These are phyloP conservation scores for Brachionus rotundiformis DNA, from an alignment of 1,140 invertebrate species.

Conservation along the genomic window DNA sequence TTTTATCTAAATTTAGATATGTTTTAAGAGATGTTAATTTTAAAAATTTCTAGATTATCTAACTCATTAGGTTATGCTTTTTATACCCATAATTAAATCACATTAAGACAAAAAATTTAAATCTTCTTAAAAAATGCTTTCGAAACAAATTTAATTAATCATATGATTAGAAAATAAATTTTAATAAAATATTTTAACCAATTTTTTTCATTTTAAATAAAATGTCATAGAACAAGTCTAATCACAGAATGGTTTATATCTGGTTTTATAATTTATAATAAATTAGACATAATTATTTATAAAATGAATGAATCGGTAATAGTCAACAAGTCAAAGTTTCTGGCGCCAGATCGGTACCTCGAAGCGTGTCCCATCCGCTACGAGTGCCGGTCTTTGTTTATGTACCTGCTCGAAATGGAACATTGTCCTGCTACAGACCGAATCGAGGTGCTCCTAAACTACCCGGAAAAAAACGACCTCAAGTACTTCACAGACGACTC, in stretches of 20 bases:
- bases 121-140: background rate
- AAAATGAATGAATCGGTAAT: slow-evolving; percentile 37
- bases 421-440: background rate
- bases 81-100: background rate
- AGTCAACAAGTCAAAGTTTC: background rate
- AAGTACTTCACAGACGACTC: slow-evolving; percentile 18
- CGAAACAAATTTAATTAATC: background rate
- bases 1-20: too few relatives aligned
- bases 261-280: background rate
- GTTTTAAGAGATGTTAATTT: too few relatives aligned
- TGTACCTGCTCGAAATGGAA: slow-evolving; percentile 43
- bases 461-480: slow-evolving; percentile 23
- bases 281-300: slow-evolving; percentile 20
- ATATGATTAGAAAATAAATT: background rate
- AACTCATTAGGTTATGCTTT: background rate
- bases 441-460: slow-evolving; percentile 23
- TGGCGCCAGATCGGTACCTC: slow-evolving; percentile 33
- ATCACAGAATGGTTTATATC: background rate
- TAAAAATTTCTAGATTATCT: too few relatives aligned
- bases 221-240: slow-evolving; percentile 3
- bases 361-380: slow-evolving; percentile 49
- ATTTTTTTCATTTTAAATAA: slow-evolving; percentile 7
- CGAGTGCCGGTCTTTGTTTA: slow-evolving; percentile 11
- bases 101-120: background rate
- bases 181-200: slow-evolving; percentile 18